These are phyloP conservation scores for Himalopsyche kuldschensis DNA, from an alignment of 2,888 invertebrate species.

Conservation along the genomic window DNA sequence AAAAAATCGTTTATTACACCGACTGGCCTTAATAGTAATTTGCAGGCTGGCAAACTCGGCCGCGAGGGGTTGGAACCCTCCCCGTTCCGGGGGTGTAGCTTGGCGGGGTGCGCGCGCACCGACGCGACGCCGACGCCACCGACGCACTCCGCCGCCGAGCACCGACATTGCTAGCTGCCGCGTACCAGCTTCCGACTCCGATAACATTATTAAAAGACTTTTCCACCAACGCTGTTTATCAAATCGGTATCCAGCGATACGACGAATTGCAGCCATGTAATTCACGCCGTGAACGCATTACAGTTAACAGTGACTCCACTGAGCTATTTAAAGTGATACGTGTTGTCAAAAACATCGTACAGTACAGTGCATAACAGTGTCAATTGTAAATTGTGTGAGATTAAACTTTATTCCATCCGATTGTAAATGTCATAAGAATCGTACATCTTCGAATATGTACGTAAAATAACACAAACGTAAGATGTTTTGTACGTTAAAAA, in stretches of 20 bases:
- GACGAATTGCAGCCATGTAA: background rate
- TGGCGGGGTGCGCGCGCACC: conserved; percentile 15
- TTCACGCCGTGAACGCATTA: background rate
- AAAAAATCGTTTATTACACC: too few relatives aligned
- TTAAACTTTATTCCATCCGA: background rate
- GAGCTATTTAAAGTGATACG: background rate
- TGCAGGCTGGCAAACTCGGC: background rate
- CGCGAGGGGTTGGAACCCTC: background rate
- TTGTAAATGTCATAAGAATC: too few relatives aligned
- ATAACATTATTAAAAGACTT: background rate
- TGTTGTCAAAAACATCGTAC: background rate
- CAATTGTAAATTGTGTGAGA: background rate
- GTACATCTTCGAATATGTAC: too few relatives aligned
- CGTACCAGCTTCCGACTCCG: background rate
- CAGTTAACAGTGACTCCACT: background rate
- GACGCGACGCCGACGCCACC: conserved; percentile 7
- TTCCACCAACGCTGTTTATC: background rate
- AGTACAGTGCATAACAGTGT: background rate
- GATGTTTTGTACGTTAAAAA: too few relatives aligned
- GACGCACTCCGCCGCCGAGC: background rate
- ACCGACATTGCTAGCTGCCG: background rate
- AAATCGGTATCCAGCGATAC: background rate
- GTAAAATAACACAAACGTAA: too few relatives aligned
- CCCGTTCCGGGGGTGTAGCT: background rate
- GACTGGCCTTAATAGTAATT: too few relatives aligned